These are phyloP conservation scores for Umimayanthus chanpuru DNA, from an alignment of 92 coral and sea anemone genomes.

Conservation along the genomic window DNA sequence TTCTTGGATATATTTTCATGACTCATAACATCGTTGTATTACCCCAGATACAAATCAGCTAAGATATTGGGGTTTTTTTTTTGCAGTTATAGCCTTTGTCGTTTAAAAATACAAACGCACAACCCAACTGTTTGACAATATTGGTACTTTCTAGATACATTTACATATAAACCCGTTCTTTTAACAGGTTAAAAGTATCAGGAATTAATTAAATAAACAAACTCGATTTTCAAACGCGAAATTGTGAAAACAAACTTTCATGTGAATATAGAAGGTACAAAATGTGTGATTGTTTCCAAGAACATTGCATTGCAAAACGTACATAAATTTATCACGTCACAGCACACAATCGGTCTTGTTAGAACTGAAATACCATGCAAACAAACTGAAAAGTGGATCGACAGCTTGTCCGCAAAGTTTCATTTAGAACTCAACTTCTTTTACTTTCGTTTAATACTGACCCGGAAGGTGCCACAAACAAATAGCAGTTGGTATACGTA, in stretches of 20 bases:
- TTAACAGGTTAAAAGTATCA: too few relatives aligned
- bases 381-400: not conserved
- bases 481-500: not conserved
- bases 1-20: not conserved
- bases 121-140: not conserved
- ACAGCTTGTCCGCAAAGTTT: not conserved
- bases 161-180: not conserved
- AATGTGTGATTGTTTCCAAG: too few relatives aligned
- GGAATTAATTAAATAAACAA: too few relatives aligned
- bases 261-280: not conserved
- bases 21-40: not conserved
- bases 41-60: not conserved
- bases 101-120: not conserved
- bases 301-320: not conserved
- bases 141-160: too few relatives aligned
- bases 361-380: not conserved
- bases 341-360: not conserved
- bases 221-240: not conserved
- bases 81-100: not conserved
- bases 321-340: too few relatives aligned
- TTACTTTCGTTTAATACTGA: not conserved
- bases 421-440: not conserved
- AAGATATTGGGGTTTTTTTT: not conserved
- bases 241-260: too few relatives aligned
- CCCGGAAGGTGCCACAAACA: not conserved